Evolutionary conservation across 2,888 invertebrate genomes (phyloP).

Genomic region (Epinotia demarniana): DNA sequence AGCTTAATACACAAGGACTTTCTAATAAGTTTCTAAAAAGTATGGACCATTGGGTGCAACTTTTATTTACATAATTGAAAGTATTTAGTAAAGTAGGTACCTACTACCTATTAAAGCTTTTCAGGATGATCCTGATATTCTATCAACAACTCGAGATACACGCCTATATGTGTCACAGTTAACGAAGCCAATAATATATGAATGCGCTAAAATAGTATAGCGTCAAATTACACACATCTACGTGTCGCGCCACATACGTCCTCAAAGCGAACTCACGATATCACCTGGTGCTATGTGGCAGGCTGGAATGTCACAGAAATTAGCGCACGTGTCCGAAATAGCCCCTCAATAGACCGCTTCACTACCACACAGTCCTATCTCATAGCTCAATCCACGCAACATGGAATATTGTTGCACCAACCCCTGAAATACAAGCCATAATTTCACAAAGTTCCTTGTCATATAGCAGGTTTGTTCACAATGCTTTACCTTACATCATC

Average conservation of each 20-base stretch:
- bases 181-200: background rate
- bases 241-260: conserved; percentile 9
- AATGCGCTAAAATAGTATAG: background rate
- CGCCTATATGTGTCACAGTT: background rate
- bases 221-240: conserved; percentile 19
- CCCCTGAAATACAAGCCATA: conserved; percentile 3
- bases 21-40: too few species aligned
- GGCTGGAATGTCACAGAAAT: conserved; percentile 63
- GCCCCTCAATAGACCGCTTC: conserved; percentile 23
- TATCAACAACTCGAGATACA: background rate
- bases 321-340: conserved; percentile 58
- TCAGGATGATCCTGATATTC: background rate
- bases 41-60: too few species aligned
- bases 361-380: conserved; percentile 12
- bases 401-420: background rate
- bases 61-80: too few species aligned
- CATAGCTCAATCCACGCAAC: background rate
- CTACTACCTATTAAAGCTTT: background rate
- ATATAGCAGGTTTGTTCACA: background rate
- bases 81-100: too few species aligned
- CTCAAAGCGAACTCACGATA: conserved; percentile 36
- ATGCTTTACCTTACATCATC: too few species aligned
- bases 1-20: too few species aligned
- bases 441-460: conserved; percentile 20
- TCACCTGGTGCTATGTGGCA: conserved; percentile 42